Base-by-base conservation (phyloP, 1,140 invertebrate species). In the Drosophila hydei region DNA sequence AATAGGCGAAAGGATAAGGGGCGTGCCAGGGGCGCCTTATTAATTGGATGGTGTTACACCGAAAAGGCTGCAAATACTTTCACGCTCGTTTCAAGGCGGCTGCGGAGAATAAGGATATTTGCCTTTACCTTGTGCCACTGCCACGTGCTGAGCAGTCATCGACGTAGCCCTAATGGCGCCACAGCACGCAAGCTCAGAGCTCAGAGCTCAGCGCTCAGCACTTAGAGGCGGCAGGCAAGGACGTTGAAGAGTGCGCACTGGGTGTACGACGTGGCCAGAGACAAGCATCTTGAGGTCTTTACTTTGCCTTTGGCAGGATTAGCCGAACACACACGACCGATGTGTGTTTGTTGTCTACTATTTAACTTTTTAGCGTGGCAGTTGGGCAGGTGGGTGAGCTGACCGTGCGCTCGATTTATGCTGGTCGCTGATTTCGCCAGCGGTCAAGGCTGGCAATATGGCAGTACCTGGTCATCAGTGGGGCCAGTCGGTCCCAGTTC, bases 61-160 rank as follows among this genome's bases (percentile, higher is more conserved):
- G 58, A 85, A 83, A 85, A 77, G 72, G 65, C 81, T 74, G 74
- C 63, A 75, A 87, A 85, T 85, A 87, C 81, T 85, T 85, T 85
- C 81, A 85, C 83, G 81, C 81, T 85, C 77, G 74, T 85, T 85
- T 87, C 81, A 75, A 77, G 80, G 69, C 40, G 23, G 27, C 50
- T 55, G 50, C 7, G 36, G 11, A 72, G 50, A 45, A 73, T 69
- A 74, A 69, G 67, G 50, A 84, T 47, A 79, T 73, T 67, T 58
- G 60, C 61, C 25, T 58, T 72, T 36, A 72, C 62, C 69, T 72
- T 72, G 69, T 60, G 62, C 38, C 52, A 42, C 25, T 47, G 78
- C 78, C 78, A 80, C 78, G 79, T 85, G 76, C 80, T 62, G 47
- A 12, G 18, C 48, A 58, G 62, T 62, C 67, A 45, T 25, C 51